Conservation (phyloP, 2,113 vertebrate species). For the Aepyceros melampus region DNA sequence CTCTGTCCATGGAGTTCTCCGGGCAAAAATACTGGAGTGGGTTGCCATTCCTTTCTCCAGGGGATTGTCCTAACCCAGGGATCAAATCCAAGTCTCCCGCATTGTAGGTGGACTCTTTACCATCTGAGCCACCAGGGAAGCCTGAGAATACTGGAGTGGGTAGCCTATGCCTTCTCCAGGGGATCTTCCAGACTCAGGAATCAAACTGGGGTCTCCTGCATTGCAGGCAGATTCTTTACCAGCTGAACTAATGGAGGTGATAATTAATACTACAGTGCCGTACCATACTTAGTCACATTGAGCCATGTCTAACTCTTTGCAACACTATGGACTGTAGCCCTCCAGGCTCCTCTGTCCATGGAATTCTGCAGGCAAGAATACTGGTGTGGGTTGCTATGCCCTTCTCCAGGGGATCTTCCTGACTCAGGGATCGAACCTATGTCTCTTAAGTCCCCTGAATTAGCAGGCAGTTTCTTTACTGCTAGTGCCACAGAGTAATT, state of each 20-base stretch:
- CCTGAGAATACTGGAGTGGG: neutral
- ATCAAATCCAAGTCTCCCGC: neutral
- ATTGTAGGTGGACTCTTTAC: neutral
- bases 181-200: neutral
- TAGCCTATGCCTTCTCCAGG: neutral
- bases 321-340: neutral
- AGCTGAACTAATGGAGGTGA: neutral
- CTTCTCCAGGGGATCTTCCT: neutral
- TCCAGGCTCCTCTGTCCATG: neutral
- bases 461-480: neutral
- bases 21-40: neutral
- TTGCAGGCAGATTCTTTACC: neutral
- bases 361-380: neutral
- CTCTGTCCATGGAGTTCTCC: neutral
- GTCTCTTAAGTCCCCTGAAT: neutral
- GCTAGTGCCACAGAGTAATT: neutral
- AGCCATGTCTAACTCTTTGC: neutral
- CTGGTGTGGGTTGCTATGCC: neutral
- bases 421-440: neutral
- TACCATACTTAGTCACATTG: neutral
- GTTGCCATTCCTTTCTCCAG: neutral
- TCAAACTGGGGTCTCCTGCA: neutral
- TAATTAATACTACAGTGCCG: neutral
- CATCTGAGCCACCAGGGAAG: neutral
- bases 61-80: neutral